A percentile compares a stretch with the other conserved stretches of the same genome.
Evolutionary conservation across 53 echinoderm and acorn worm genomes (phyloP).

Genomic region (Actinopyga echinites): DNA sequence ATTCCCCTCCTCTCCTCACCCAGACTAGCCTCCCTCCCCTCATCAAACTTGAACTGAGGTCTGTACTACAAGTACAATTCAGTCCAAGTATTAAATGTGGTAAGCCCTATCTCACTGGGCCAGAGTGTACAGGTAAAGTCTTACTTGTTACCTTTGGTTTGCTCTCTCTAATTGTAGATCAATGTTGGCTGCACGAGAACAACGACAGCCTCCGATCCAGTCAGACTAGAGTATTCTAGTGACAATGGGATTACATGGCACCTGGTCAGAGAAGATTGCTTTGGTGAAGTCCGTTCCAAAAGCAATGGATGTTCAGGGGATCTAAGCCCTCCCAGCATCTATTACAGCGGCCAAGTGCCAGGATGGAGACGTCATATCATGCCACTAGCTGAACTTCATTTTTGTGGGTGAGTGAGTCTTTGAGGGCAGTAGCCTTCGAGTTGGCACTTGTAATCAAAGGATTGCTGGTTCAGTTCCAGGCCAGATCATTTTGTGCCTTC

Average conservation of each 20-base stretch:
- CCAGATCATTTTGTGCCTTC: too few species aligned
- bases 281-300: slow-evolving; percentile 54
- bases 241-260: slow-evolving; percentile 85
- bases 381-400: slow-evolving; percentile 73
- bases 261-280: slow-evolving; percentile 76
- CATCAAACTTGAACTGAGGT: too few species aligned
- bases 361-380: slow-evolving; percentile 80
- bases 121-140: not conserved
- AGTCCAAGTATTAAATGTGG: too few species aligned
- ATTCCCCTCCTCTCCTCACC: too few species aligned
- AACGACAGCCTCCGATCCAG: slow-evolving; percentile 56
- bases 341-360: slow-evolving; percentile 79
- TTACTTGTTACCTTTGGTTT: not conserved
- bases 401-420: slow-evolving; percentile 78
- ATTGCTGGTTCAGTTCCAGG: too few species aligned
- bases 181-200: slow-evolving; percentile 85
- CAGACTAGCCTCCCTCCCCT: too few species aligned
- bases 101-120: not conserved
- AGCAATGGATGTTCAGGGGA: slow-evolving; percentile 74
- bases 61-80: too few species aligned
- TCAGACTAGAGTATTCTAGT: slow-evolving; percentile 70
- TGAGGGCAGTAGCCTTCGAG: too few species aligned
- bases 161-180: slow-evolving; percentile 46
- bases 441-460: too few species aligned
- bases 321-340: slow-evolving; percentile 72